Percentiles rank a stretch among this genome's conserved stretches.
Conservation (phyloP, 2,888 invertebrate genomes). For the Drosophila flavopinicola region DNA sequence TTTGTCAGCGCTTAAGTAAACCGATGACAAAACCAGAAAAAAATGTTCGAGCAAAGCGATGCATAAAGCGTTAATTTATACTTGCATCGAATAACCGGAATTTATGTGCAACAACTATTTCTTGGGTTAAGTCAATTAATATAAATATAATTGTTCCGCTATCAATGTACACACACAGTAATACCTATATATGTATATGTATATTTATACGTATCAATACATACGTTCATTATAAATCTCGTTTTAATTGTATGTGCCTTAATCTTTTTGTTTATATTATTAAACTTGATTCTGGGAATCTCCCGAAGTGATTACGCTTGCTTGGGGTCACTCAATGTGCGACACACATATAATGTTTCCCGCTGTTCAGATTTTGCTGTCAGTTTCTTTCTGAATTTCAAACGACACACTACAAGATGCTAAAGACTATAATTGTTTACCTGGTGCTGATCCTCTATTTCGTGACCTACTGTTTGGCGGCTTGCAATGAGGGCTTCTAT, state of each 20-base stretch:
- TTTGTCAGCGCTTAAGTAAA: background rate
- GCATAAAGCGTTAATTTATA: background rate
- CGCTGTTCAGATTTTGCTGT: background rate
- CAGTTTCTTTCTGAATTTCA: slow-evolving; percentile 37
- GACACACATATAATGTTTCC: slow-evolving; percentile 42
- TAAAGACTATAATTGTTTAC: slow-evolving; percentile 18
- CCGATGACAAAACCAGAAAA: background rate
- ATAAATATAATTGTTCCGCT: background rate
- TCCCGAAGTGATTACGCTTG: slow-evolving; percentile 38
- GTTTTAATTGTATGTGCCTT: background rate
- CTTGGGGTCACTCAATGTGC: background rate
- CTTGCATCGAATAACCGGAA: background rate
- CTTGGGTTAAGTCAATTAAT: slow-evolving; percentile 2
- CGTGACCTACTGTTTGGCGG: slow-evolving; percentile 5
- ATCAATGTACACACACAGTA: background rate
- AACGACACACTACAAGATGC: slow-evolving; percentile 25
- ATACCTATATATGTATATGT: background rate
- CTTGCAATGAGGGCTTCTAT: slow-evolving; percentile 47
- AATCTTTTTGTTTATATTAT: slow-evolving; percentile 22
- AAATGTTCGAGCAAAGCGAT: background rate
- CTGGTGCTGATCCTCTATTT: slow-evolving; percentile 17
- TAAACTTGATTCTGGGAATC: slow-evolving; percentile 57
- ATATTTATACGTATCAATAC: slow-evolving; percentile 5
- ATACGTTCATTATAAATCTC: background rate
- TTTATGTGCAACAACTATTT: background rate